phyloP scores from a whole-genome alignment of 2,113 vertebrate genomes.

The Zosterops borbonicus region DNA sequence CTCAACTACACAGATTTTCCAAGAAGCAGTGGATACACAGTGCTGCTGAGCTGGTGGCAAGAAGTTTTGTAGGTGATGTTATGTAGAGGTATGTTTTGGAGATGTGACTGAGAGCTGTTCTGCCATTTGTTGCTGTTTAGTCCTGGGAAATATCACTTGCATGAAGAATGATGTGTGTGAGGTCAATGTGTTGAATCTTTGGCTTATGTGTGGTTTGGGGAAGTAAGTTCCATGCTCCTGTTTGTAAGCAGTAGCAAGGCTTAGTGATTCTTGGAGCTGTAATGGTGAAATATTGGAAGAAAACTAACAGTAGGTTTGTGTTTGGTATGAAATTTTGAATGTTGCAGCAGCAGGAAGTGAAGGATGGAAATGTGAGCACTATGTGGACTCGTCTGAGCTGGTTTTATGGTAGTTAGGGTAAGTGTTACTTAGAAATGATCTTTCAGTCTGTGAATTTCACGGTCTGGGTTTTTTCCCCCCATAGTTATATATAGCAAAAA shows the following conservation, averaged over 20 bases:
- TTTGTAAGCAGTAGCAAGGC: neutral
- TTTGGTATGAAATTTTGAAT: neutral
- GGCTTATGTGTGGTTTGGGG: neutral
- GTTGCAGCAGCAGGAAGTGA: neutral
- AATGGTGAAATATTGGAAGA: neutral
- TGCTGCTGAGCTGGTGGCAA: neutral
- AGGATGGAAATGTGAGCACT: neutral
- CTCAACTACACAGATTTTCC: neutral
- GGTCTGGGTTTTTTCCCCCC: neutral
- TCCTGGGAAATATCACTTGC: neutral
- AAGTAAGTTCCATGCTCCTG: neutral
- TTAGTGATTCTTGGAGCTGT: neutral
- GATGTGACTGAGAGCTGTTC: neutral
- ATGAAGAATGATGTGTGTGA: neutral
- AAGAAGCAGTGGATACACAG: neutral
- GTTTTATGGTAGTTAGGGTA: neutral
- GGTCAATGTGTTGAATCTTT: neutral
- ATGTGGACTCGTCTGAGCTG: neutral
- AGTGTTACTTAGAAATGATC: slow-evolving; percentile 1
- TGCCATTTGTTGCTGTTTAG: neutral
- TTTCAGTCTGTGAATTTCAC: slow-evolving; percentile 5
- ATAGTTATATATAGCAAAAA: slow-evolving; percentile 14
- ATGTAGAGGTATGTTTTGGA: neutral
- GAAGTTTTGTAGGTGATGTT: neutral
- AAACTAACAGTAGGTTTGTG: neutral